Evolutionary conservation across 2,888 invertebrate species (phyloP).

Genomic region (Mactromeris polynyma): DNA sequence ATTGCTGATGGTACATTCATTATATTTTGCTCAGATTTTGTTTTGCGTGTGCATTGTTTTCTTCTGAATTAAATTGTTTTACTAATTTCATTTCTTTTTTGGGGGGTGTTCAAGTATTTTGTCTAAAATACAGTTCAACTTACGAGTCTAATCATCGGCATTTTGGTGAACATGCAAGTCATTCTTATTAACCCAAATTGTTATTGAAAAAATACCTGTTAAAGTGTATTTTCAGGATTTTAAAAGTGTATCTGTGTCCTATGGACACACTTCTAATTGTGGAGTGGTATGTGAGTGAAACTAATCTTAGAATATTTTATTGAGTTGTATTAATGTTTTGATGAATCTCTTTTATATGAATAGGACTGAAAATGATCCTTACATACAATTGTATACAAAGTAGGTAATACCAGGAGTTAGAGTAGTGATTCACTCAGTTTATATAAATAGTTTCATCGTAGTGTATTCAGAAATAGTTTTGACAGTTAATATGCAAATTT

Average conservation of each 20-base stretch:
- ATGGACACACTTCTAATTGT: background rate
- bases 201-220: too few relatives aligned
- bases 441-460: background rate
- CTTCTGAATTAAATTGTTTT: background rate
- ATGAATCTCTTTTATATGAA: background rate
- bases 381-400: background rate
- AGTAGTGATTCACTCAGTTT: background rate
- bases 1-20: background rate
- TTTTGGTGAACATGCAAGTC: too few relatives aligned
- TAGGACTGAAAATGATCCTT: background rate
- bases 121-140: background rate
- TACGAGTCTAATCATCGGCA: background rate
- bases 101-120: background rate
- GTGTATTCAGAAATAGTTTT: too few relatives aligned
- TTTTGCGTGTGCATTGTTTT: background rate
- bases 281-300: background rate
- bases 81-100: background rate
- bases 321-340: slow-evolving; percentile 1
- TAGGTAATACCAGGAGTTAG: background rate
- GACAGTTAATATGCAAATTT: too few relatives aligned
- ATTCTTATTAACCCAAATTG: too few relatives aligned
- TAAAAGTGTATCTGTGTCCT: background rate
- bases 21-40: background rate
- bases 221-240: too few relatives aligned
- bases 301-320: background rate